Evolutionary conservation across 2,113 vertebrate species (phyloP), one percentile per base, ranked within the genome.

Genomic region (Austrofundulus limnaeus): DNA sequence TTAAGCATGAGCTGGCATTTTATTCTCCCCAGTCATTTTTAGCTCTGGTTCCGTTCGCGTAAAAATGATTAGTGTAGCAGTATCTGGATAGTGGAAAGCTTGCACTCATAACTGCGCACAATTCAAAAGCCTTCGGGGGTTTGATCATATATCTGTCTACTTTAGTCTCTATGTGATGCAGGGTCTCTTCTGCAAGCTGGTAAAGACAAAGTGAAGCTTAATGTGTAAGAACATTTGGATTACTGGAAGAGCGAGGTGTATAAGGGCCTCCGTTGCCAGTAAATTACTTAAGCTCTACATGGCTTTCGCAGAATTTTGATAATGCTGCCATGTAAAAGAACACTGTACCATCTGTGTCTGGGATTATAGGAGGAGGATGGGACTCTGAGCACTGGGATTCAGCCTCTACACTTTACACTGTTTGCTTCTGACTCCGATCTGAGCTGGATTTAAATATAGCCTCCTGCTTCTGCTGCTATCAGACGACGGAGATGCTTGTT

Each of bases 1-100:
- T 87, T 87, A 81, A 80, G 58, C 83, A 86, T 78, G 67, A 87
- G 64, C 21, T 51, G 71, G 76, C 73, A 70, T 81, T 81, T 80
- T 82, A 72, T 66, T 56, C 62, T 77, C 63, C 66, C 51, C 55
- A 63, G 77, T 54, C 48, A 43, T 24, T 60, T 83, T 85, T 79
- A 71, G 60, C 46, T 38, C 39, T 11, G n/a, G 67, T 74, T 64
- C 70, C 42, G 43, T 70, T 81, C 3, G 19, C 71, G 49, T 81
- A 76, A 80, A 82, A 84, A 83, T 56, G 7, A 82, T 80, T 63
- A 67, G 65, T 76, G 72, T 81, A 85, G 73, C 81, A 76, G 75
- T 75, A 85, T 85, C 72, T 20, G 20, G 42, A 19, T 55, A 34
- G 71, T 59, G 69, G 56, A 70, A 72, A 66, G 31, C 71, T 45